Evolutionary conservation across 2,888 invertebrate species (phyloP), one percentile per base, ranked within the genome.

Genomic region (Eupsilia transversa): DNA sequence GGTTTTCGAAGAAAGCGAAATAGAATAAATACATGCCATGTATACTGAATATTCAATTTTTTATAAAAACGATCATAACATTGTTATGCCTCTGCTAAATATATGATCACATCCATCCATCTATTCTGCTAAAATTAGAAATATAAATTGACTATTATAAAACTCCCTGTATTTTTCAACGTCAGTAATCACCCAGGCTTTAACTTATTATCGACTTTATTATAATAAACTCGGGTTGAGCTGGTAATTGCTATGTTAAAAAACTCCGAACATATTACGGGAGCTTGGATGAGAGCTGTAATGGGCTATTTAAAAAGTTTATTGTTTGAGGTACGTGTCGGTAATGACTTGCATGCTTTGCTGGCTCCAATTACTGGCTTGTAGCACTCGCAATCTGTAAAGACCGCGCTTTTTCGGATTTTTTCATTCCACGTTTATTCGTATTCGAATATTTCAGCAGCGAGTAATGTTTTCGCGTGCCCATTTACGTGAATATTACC

Each of bases 221-320:
- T 72, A 63, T 63, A 59, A 69, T 74, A 79, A 71, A 69, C 46
- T 69, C 43, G 49, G 61, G 70, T 70, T 68, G 54, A 82, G 49
- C 61, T 83, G 79, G 83, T 83, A 79, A 86, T 77, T 74, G 74
- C 67, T 72, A n/a, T 74, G 72, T 80, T 70, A 80, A 80, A 83
- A 86, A 78, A 82, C 78, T 76, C 70, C n/a, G 75, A 77, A 82
- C 72, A 74, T 75, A 72, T 75, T 72, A 79, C 71, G 73, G 60
- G 41, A 72, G 85, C 61, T 77, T 56, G 60, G 72, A 82, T 85
- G 79, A 75, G 77, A 74, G 72, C 64, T 72, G 64, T 79, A 80
- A 85, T 85, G 74, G 85, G 79, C 83, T 79, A 87, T 85, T 79
- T 82, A 80, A 86, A 86, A 84, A 77, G 72, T 86, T 85, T 78